Evolutionary conservation across 2,113 vertebrate genomes (phyloP), one percentile per base, ranked within the genome.

Genomic region (Colius striatus): DNA sequence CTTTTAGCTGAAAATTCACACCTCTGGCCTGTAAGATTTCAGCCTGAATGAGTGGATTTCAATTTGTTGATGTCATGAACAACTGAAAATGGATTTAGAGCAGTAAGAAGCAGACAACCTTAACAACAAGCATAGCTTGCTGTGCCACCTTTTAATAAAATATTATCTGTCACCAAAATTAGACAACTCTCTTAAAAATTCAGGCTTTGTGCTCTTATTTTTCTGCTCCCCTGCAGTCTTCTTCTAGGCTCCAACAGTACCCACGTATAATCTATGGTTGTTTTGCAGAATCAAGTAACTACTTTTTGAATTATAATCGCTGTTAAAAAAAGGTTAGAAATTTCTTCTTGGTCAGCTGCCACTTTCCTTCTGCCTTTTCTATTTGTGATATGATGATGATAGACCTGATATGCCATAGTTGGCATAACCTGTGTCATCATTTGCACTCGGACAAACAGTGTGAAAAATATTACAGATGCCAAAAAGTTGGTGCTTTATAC

Each of bases 341-440:
- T 91, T 94, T 95, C 86, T 92, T 43, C 62, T 88, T 95, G 94
- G 86, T 94, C 62, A 88, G 72, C 29, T 90, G 89, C 90, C 86
- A 88, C 78, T 77, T 95, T 72, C 50, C 51, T 86, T 86, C 60
- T 55, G 32, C 74, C 54, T 17, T 91, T 84, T 86, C 23, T 71
- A 81, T 95, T 95, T 92, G 68, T 72, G 60, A 65, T 32, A 48
- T 60, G 68, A 81, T 79, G 29, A 5, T 72, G 84, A 83, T 18
- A 21, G 90, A 61, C 61, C 63, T 70, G 86, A 92, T 92, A 87
- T 25, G 48, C 81, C 34, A 10, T 48, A 72, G 63, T 87, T 83
- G 87, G 32, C 48, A 34, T 30, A 86, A 86, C 18, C 47, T 36
- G 9, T 38, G 26, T 75, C 51, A 67, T 84, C 50, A 51, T 68